Evolutionary conservation across 1,140 invertebrate species (phyloP).

Genomic region (Aleiodes sp.): DNA sequence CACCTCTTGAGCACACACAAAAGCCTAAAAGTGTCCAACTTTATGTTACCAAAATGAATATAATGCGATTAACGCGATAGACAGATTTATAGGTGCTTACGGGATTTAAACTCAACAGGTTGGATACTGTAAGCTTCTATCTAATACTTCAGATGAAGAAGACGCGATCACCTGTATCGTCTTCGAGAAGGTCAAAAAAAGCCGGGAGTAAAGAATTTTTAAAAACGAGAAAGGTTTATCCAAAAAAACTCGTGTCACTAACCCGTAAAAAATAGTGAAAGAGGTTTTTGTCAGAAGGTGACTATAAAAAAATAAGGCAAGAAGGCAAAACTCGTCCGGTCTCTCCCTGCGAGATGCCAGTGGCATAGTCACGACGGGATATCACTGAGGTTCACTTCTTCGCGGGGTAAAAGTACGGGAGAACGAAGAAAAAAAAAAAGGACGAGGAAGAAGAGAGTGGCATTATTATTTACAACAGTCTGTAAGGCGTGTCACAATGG

Average conservation of each 20-base stretch:
- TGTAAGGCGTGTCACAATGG: constrained; percentile 60
- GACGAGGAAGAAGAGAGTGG: constrained; percentile 7
- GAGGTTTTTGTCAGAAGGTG: neutral
- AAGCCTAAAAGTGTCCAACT: neutral
- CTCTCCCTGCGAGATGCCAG: neutral
- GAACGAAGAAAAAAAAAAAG: too few relatives aligned
- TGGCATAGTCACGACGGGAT: constrained; percentile 21
- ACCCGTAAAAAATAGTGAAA: constrained; percentile 1
- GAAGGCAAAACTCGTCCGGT: constrained; percentile 16
- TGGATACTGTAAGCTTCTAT: constrained; percentile 31
- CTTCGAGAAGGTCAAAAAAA: neutral
- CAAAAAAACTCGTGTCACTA: constrained; percentile 3
- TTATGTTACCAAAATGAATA: constrained; percentile 34
- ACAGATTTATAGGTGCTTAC: constrained; percentile 59
- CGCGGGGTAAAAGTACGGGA: neutral
- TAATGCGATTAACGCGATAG: constrained; percentile 59
- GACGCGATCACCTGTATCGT: constrained; percentile 4
- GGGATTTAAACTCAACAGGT: constrained; percentile 63
- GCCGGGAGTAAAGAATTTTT: too few relatives aligned
- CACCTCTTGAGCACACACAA: neutral
- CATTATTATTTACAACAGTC: constrained; percentile 56
- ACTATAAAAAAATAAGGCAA: constrained; percentile 22
- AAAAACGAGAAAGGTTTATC: too few relatives aligned
- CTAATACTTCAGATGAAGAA: constrained; percentile 13
- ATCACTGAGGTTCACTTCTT: neutral